Conservation (phyloP, 2,888 invertebrate genomes). For the Pyralis farinalis region DNA sequence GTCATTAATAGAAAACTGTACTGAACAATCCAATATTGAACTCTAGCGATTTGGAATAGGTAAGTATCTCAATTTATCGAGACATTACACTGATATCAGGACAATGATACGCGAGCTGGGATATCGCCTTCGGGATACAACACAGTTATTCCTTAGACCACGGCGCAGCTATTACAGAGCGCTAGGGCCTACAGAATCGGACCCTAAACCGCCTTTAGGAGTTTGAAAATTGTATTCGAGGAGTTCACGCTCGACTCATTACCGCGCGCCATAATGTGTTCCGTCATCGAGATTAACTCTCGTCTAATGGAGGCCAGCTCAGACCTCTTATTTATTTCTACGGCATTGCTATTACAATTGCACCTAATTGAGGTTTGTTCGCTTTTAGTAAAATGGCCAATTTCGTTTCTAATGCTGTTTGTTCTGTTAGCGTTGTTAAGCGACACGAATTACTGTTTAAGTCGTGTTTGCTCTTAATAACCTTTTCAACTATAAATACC, state of each 20-base stretch:
- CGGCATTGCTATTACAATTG: constrained; percentile 72
- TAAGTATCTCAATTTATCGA: not conserved
- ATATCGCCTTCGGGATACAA: constrained; percentile 2
- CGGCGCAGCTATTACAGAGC: constrained; percentile 7
- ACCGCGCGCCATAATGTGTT: constrained; percentile 65
- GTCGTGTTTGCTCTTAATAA: constrained; percentile 31
- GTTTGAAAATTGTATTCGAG: constrained; percentile 64
- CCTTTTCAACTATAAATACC: not conserved
- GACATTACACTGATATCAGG: constrained; percentile 7
- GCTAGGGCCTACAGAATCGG: constrained; percentile 4
- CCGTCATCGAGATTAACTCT: constrained; percentile 78
- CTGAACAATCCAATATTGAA: no score
- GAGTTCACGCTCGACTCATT: constrained; percentile 73
- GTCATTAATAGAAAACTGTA: no score
- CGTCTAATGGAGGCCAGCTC: constrained; percentile 55
- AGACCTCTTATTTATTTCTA: constrained; percentile 36
- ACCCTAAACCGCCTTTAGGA: constrained; percentile 57
- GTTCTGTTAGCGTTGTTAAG: constrained; percentile 37
- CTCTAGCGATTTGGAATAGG: no score
- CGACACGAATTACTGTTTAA: constrained; percentile 34
- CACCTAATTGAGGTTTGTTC: constrained; percentile 72
- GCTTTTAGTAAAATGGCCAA: constrained; percentile 77
- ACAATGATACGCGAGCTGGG: constrained; percentile 7
- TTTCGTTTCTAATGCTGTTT: constrained; percentile 66
- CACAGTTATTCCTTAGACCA: constrained; percentile 6